Conservation (phyloP, 2,888 invertebrate species). For the Steinernema scapterisci region DNA sequence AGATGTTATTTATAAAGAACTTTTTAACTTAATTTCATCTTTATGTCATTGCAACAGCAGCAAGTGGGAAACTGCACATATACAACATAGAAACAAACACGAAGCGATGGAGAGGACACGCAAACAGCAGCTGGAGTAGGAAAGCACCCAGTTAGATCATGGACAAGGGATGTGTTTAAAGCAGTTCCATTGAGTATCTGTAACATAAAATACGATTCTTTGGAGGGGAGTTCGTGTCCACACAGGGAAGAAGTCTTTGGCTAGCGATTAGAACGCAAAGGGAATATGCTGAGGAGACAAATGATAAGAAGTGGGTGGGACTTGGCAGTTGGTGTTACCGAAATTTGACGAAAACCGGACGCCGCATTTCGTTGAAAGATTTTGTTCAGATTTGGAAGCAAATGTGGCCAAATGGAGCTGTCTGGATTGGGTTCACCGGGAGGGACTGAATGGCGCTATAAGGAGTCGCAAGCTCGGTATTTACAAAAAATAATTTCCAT, state of each 20-base stretch:
- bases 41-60: background rate
- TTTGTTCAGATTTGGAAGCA: too few species aligned
- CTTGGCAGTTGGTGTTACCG: too few species aligned
- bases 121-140: background rate
- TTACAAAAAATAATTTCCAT: background rate
- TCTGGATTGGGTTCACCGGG: constrained; percentile 1
- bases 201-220: too few species aligned
- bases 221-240: too few species aligned
- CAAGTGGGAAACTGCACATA: background rate
- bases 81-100: background rate
- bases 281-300: too few species aligned
- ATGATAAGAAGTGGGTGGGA: too few species aligned
- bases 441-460: background rate
- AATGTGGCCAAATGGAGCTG: too few species aligned
- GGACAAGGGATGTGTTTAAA: background rate
- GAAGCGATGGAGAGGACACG: background rate
- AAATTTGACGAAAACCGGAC: too few species aligned
- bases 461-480: background rate
- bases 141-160: constrained; percentile 15
- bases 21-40: constrained; percentile 14
- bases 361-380: too few species aligned
- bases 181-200: background rate
- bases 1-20: too few species aligned
- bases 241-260: too few species aligned
- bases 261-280: too few species aligned